A percentile compares a stretch with the other conserved stretches of the same genome.
These are phyloP conservation scores for Anguilla obscura DNA, from an alignment of 2,797 vertebrate genomes.

Conservation along the genomic window DNA sequence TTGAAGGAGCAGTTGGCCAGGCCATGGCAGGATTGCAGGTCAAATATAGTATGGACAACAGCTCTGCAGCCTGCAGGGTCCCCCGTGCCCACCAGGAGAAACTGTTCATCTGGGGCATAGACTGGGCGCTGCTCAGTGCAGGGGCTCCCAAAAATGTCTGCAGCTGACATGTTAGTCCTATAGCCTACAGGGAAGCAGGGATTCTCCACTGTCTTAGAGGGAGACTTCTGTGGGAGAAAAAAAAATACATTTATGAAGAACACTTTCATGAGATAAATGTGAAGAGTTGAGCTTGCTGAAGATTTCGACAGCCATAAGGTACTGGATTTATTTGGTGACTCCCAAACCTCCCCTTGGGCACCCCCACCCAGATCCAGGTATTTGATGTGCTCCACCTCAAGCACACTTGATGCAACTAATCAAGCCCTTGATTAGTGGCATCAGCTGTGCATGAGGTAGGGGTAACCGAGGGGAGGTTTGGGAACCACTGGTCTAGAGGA, in stretches of 20 bases:
- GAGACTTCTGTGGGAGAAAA: slow-evolving; percentile 63
- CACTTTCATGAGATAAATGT: slow-evolving; percentile 3
- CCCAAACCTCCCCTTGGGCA: neutral
- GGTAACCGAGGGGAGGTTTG: neutral
- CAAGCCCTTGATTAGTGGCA: too few relatives aligned
- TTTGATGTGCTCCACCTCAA: too few relatives aligned
- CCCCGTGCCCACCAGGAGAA: slow-evolving; percentile 73
- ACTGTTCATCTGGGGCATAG: slow-evolving; percentile 58
- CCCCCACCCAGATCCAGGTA: too few relatives aligned
- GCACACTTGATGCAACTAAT: too few relatives aligned
- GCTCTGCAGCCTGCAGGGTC: slow-evolving; percentile 72
- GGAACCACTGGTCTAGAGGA: neutral
- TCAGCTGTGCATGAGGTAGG: too few relatives aligned
- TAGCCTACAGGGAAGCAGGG: slow-evolving; percentile 83
- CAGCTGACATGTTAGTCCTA: slow-evolving; percentile 55
- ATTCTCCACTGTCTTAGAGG: slow-evolving; percentile 63
- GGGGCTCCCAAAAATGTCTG: slow-evolving; percentile 75
- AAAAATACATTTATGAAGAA: slow-evolving; percentile 26
- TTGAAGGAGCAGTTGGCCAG: slow-evolving; percentile 76
- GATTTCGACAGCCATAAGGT: neutral
- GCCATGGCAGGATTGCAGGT: slow-evolving; percentile 73
- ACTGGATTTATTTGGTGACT: neutral
- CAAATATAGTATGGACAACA: slow-evolving; percentile 78
- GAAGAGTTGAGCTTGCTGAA: neutral
- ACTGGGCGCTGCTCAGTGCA: slow-evolving; percentile 73